A percentile compares a stretch with the other conserved stretches of the same genome.
phyloP scores from a whole-genome alignment of 2,113 vertebrate genomes.

The Merops nubicus region DNA sequence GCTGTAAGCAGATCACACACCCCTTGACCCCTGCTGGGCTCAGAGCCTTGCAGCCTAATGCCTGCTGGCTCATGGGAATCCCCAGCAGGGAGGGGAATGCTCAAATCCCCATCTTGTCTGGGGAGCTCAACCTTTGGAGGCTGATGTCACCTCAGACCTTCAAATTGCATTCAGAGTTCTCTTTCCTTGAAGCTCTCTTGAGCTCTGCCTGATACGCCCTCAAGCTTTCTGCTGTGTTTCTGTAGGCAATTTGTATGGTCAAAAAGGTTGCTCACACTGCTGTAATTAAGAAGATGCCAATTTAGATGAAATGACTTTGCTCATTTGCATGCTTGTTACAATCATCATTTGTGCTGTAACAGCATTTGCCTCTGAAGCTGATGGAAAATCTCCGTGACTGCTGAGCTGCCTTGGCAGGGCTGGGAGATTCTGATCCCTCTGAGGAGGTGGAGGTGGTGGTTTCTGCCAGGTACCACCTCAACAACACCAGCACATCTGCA shows the following conservation, averaged over 20 bases:
- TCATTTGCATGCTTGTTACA: background rate
- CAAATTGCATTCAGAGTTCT: background rate
- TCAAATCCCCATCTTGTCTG: background rate
- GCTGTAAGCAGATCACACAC: background rate
- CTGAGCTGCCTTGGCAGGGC: background rate
- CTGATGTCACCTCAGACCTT: background rate
- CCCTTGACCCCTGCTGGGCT: background rate
- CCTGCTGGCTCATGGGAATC: background rate
- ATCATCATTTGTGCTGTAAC: background rate
- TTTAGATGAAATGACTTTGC: background rate
- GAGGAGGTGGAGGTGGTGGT: rapidly evolving
- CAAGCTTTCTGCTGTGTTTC: background rate
- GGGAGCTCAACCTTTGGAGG: background rate
- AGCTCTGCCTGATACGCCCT: background rate
- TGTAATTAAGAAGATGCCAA: background rate
- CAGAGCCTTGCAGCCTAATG: background rate
- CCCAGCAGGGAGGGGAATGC: background rate
- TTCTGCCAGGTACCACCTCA: rapidly evolving
- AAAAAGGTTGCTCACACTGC: background rate
- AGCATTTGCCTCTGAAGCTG: background rate
- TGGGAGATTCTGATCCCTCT: background rate
- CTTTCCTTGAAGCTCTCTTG: background rate
- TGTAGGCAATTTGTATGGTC: background rate
- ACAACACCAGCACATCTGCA: background rate
- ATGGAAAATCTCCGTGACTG: background rate